Percentiles rank a stretch among this genome's conserved stretches.
phyloP scores from a whole-genome alignment of 2,797 vertebrate species.

The Poeciliopsis turneri region DNA sequence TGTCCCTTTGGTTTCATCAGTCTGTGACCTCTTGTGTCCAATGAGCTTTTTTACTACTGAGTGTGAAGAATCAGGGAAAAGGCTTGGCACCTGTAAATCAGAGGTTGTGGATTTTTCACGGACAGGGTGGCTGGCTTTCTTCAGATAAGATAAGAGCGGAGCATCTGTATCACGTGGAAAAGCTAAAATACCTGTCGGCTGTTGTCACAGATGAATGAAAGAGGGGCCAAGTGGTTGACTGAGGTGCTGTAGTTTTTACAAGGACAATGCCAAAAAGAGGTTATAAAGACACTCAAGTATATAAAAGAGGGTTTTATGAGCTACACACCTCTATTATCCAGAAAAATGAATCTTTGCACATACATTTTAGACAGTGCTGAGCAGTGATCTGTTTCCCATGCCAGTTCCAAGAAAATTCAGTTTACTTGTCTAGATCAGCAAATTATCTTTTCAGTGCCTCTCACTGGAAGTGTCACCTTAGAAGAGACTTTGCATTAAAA shows the following conservation, averaged over 20 bases:
- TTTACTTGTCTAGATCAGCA: constrained; percentile 7
- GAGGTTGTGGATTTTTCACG: constrained; percentile 29
- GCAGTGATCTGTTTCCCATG: constrained; percentile 1
- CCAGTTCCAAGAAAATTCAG: constrained; percentile 13
- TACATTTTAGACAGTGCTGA: not conserved
- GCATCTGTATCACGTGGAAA: constrained; percentile 30
- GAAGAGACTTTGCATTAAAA: constrained; percentile 16
- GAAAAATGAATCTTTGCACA: constrained; percentile 12
- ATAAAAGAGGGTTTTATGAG: constrained; percentile 6
- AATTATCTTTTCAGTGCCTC: constrained; percentile 8
- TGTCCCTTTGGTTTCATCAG: constrained; percentile 48
- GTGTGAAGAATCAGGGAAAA: constrained; percentile 25
- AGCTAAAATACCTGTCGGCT: constrained; percentile 21
- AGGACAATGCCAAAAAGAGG: constrained; percentile 7
- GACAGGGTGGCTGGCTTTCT: constrained; percentile 21
- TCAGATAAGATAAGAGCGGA: constrained; percentile 20
- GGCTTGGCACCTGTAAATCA: constrained; percentile 45
- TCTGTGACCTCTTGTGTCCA: constrained; percentile 39
- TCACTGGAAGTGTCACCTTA: constrained; percentile 28
- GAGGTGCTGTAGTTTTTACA: constrained; percentile 7
- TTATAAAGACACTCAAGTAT: constrained; percentile 18
- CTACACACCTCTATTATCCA: constrained; percentile 4
- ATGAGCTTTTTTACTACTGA: constrained; percentile 47
- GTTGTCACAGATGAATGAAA: constrained; percentile 10
- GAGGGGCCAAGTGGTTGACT: constrained; percentile 24